A percentile compares a stretch with the other conserved stretches of the same genome.
Conservation (phyloP, 2,797 vertebrate genomes). For the Enteromius viviparus region DNA sequence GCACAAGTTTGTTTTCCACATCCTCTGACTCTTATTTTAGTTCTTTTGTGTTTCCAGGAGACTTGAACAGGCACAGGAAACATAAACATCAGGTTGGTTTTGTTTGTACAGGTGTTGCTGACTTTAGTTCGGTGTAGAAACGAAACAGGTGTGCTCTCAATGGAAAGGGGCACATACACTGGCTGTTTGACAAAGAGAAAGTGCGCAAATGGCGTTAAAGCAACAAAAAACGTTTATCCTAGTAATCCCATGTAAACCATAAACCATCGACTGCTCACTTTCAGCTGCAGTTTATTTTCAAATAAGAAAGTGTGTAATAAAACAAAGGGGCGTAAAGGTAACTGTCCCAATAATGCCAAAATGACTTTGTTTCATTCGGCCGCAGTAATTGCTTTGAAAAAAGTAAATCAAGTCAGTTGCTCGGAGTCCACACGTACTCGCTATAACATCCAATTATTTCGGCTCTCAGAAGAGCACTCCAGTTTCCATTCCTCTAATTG, state of each 20-base stretch:
- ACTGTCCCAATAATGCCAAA: constrained; percentile 20
- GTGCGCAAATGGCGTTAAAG: not conserved
- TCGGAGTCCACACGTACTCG: constrained; percentile 13
- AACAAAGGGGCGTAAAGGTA: not conserved
- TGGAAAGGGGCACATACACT: not conserved
- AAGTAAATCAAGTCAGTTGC: constrained; percentile 10
- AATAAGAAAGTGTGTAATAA: constrained; percentile 4
- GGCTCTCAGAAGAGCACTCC: constrained; percentile 34
- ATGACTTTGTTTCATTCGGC: constrained; percentile 1
- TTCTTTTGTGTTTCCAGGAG: not conserved
- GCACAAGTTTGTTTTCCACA: not conserved
- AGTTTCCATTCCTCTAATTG: constrained; percentile 52
- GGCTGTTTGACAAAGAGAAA: constrained; percentile 8
- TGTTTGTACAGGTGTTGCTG: constrained; percentile 42
- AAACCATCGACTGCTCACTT: not conserved
- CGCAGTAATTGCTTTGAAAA: constrained; percentile 24
- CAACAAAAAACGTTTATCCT: not conserved
- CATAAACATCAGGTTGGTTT: not conserved
- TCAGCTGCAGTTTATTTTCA: not conserved
- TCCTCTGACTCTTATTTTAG: not conserved
- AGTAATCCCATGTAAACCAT: not conserved
- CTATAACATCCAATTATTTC: constrained; percentile 47
- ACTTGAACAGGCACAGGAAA: not conserved
- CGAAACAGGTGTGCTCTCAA: constrained; percentile 30
- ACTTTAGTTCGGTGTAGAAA: constrained; percentile 22